Evolutionary conservation across 1,140 invertebrate genomes (phyloP).

Genomic region (Nephila pilipes): DNA sequence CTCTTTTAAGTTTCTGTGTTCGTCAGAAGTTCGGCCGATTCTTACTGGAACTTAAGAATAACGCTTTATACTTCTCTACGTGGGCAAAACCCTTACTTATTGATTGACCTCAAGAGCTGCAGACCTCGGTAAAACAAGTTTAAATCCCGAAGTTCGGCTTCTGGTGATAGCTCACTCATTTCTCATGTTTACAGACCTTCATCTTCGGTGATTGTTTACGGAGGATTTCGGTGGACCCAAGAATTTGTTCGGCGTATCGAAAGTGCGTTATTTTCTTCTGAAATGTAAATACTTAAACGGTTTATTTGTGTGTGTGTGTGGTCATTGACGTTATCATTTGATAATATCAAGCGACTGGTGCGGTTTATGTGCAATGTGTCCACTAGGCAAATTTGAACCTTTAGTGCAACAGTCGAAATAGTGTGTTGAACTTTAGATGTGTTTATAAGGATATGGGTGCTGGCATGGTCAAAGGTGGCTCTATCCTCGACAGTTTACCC

Average conservation of each 20-base stretch:
- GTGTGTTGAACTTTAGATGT: neutral
- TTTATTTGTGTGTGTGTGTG: neutral
- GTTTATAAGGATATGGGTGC: constrained; percentile 79
- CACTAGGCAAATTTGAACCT: neutral
- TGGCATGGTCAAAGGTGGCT: constrained; percentile 80
- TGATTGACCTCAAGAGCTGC: constrained; percentile 10
- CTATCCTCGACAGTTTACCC: constrained; percentile 87
- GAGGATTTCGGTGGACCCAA: neutral
- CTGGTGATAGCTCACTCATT: neutral
- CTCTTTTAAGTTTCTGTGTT: too few species aligned
- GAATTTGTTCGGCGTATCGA: neutral
- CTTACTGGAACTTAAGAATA: neutral
- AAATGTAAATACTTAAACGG: neutral
- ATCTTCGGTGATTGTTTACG: neutral
- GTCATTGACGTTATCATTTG: neutral
- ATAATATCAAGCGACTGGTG: neutral
- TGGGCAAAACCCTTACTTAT: neutral
- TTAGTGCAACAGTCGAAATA: neutral
- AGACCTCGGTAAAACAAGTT: neutral
- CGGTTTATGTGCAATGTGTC: neutral
- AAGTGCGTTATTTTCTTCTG: neutral
- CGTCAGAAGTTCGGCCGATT: neutral
- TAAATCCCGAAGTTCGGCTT: neutral
- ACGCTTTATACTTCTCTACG: neutral
- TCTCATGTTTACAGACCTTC: constrained; percentile 11